Percentiles rank a stretch among this genome's conserved stretches.
These are phyloP conservation scores for Cephus pygmeus DNA, from an alignment of 2,888 invertebrate species.

Conservation along the genomic window DNA sequence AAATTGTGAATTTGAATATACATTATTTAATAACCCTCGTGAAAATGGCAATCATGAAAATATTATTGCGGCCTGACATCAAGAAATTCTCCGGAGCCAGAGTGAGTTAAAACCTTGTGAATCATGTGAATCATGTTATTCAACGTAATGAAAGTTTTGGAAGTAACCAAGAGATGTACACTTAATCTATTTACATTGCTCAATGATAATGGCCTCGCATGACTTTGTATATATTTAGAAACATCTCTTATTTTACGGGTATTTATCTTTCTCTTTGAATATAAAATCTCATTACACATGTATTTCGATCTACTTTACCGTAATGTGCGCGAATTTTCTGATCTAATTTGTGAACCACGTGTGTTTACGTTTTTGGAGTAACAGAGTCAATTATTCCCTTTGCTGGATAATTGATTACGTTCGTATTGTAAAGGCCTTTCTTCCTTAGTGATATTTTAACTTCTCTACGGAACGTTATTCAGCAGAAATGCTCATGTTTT, in stretches of 20 bases:
- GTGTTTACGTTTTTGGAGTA: background rate
- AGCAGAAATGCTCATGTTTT: background rate
- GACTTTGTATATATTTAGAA: background rate
- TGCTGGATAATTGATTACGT: background rate
- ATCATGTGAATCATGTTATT: background rate
- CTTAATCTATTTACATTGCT: constrained; percentile 5
- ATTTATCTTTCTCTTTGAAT: background rate
- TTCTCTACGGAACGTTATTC: background rate
- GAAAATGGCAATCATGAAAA: constrained; percentile 55
- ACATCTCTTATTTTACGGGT: background rate
- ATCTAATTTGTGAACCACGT: background rate
- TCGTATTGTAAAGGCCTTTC: background rate
- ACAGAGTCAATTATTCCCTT: background rate
- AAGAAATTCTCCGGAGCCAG: constrained; percentile 48
- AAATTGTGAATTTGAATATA: background rate
- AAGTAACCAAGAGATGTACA: background rate
- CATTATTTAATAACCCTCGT: background rate
- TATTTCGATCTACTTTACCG: no score
- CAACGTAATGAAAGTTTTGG: background rate
- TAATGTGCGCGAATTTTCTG: background rate
- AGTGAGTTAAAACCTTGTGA: constrained; percentile 45
- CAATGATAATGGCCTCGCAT: constrained; percentile 2
- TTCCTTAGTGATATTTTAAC: background rate
- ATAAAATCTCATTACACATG: background rate
- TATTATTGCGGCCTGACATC: constrained; percentile 52